Base-by-base conservation (phyloP, 2,113 vertebrate species). In the Cygnus buccinator region DNA sequence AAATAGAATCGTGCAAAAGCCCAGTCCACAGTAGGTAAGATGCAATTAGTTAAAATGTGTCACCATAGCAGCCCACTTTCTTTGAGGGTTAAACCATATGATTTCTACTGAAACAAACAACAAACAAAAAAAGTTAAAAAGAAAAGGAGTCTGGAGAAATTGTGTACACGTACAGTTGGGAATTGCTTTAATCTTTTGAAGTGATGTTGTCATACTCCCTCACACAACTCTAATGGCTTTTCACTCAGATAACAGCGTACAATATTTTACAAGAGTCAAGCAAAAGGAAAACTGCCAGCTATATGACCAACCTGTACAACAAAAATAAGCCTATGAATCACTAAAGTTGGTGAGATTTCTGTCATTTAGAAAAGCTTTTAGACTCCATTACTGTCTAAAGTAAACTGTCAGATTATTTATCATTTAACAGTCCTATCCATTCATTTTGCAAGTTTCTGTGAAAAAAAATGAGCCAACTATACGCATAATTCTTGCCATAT, bases 351-450 rank as follows among this genome's bases (percentile, higher is more conserved):
- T 87, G 80, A 80, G 91, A 95, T 87, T 70, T 89, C 88, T 95
- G 90, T 93, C 54, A 90, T 88, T 97, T 97, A 94, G 22, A 97
- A 97, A 96, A 96, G 90, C 81, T 97, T 98, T 98, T 86, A 96
- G 84, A 33, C 43, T 97, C 89, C 92, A 98, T 97, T 96, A 97
- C 48, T 78, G 44, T 96, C 95, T 93, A 78, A 94, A 95, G 46
- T 84, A 78, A 98, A 95, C 79, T 92, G 75, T 52, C 37, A 95
- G 87, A 52, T 78, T 96, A 92, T 95, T 97, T 95, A 94, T 83
- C 48, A 94, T 89, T 96, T 97, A 98, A 92, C 50, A 86, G 37
- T 58, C 94, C 58, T 35, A 95, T 82, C 79, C 87, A 85, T 33
- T 93, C 39, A 11, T 87, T 97, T 95, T 78, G 37, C 35, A 77